Conservation (phyloP, 2,113 vertebrate genomes). For the Poicephalus meyeri region DNA sequence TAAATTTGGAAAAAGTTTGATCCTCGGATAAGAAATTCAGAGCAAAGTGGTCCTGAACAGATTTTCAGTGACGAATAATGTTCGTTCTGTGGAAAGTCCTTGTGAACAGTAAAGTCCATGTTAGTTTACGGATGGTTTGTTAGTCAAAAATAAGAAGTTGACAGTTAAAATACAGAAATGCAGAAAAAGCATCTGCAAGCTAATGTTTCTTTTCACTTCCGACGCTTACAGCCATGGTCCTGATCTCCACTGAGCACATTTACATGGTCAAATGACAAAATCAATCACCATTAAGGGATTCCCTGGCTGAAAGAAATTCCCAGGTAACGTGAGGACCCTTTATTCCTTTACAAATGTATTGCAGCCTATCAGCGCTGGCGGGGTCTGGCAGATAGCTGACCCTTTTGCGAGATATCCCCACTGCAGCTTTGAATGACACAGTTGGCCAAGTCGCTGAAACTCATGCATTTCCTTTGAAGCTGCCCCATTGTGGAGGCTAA, state of each 20-base stretch:
- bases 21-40: neutral
- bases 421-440: neutral
- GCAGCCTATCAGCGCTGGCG: neutral
- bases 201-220: neutral
- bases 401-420: neutral
- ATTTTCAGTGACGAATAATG: neutral
- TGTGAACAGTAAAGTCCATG: neutral
- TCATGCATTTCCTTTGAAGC: neutral
- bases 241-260: neutral
- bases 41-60: neutral
- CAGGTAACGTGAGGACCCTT: neutral
- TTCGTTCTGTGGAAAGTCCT: neutral
- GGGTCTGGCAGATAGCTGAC: neutral
- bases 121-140: neutral
- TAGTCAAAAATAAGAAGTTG: neutral
- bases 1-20: neutral
- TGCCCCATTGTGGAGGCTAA: neutral
- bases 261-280: neutral
- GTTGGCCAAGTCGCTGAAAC: slow-evolving; percentile 3
- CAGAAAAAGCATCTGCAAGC: neutral
- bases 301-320: slow-evolving; percentile 32
- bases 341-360: neutral
- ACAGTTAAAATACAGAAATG: neutral
- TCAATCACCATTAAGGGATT: neutral
- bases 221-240: neutral